Percentiles rank a stretch among this genome's conserved stretches.
Evolutionary conservation across 2,797 vertebrate species (phyloP).

Genomic region (Glyptemys insculpta): DNA sequence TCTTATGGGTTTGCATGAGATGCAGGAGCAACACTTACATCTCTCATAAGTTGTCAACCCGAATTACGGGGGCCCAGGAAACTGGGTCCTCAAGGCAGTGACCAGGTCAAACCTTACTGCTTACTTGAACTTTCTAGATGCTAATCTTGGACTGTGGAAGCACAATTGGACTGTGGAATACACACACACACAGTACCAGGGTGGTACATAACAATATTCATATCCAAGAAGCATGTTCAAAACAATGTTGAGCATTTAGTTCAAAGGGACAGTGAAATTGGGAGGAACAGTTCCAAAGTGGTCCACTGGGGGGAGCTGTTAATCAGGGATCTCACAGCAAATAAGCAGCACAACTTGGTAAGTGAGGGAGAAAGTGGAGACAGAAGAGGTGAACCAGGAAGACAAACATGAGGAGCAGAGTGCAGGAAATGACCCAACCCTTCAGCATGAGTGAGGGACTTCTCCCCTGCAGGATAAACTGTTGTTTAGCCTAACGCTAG

Average conservation of each 20-base stretch:
- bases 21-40: neutral
- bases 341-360: neutral
- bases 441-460: neutral
- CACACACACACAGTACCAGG: fast-evolving
- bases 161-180: neutral
- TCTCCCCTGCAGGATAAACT: neutral
- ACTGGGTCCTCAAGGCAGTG: neutral
- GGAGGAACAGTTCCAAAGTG: neutral
- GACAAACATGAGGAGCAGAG: fast-evolving
- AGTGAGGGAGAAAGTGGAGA: neutral
- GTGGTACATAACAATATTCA: fast-evolving
- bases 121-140: neutral
- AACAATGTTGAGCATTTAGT: no score
- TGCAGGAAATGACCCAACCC: neutral
- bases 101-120: fast-evolving
- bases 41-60: neutral
- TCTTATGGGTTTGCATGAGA: neutral
- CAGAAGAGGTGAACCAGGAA: neutral
- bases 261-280: neutral
- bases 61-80: neutral
- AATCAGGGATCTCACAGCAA: neutral
- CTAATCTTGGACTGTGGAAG: neutral
- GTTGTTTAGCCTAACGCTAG: fast-evolving
- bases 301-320: no score
- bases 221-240: neutral